Evolutionary conservation across 2,888 invertebrate genomes (phyloP), one percentile per base, ranked within the genome.

Genomic region (Pseudoips prasinana): DNA sequence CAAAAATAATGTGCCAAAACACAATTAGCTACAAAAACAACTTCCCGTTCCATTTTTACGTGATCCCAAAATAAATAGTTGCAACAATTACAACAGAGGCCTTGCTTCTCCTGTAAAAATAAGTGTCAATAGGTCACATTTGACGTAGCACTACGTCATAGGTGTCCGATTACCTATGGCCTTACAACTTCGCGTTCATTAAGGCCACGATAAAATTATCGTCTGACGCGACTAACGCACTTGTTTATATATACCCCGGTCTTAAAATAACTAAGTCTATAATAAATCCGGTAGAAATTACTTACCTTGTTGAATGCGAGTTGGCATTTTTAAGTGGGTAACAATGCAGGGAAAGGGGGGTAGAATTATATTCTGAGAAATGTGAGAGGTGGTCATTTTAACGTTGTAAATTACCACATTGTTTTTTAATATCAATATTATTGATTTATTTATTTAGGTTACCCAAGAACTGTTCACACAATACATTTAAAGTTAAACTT

Each of bases 191-290:
- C 52, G 62, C 59, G 75, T 79, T 82, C 80, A 86, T 85, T 85
- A 86, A 82, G 76, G 80, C 70, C 80, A 56, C 64, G 83, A 85
- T 87, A 87, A 87, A 80, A 81, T 87, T 86, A 85, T 85, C 82
- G 67, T 58, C 73, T 86, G 86, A 87, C 84, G 84, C 69, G 67
- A 34, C 31, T 36, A 28, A 51, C 51, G 53, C 54, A 46, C 55
- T 47, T 58, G 70, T 65, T 69, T 78, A 75, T 67, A 54, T 48
- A 49, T 39, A 51, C 72, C 65, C 55, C 58, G n/a, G 59, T 64
- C 58, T 78, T 39, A 66, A 81, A 86, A 86, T 86, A 86, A 73
- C 64, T 51, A 51, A 43, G 44, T 55, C 53, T 64, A 62, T 59
- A 59, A 65, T 68, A 61, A 58, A 61, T 63, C 52, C 51, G 49